Conservation (phyloP, 2,888 invertebrate species). For the Icerya purchasi region DNA sequence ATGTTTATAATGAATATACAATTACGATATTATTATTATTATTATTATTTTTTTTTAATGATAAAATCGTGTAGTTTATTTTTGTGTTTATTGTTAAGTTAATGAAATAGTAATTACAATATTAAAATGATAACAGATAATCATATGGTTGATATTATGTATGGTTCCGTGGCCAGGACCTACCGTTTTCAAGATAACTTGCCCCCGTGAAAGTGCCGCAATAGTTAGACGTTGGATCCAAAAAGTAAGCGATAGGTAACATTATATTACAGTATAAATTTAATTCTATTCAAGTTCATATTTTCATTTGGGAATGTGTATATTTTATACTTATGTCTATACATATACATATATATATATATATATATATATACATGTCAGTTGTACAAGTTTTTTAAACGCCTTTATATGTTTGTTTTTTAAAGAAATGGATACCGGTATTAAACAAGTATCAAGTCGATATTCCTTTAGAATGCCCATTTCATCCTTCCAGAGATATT, state of each 20-base stretch:
- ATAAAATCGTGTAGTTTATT: neutral
- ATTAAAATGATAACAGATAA: conserved; percentile 33
- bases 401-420: conserved; percentile 3
- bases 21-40: neutral
- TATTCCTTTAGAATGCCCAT: conserved; percentile 70
- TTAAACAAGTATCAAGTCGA: conserved; percentile 71
- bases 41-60: too few species aligned
- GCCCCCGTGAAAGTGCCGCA: conserved; percentile 70
- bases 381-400: neutral
- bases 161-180: conserved; percentile 76
- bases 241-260: conserved; percentile 29
- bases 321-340: neutral
- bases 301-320: neutral
- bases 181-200: conserved; percentile 64
- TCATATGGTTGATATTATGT: conserved; percentile 56
- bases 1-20: too few species aligned
- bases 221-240: conserved; percentile 69
- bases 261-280: neutral
- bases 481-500: conserved; percentile 68
- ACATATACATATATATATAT: neutral
- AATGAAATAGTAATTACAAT: neutral
- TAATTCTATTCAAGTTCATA: neutral
- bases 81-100: neutral
- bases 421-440: conserved; percentile 66
- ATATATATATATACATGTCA: neutral